phyloP scores from a whole-genome alignment of 2,888 invertebrate genomes.

The Cantharis flavilabris region DNA sequence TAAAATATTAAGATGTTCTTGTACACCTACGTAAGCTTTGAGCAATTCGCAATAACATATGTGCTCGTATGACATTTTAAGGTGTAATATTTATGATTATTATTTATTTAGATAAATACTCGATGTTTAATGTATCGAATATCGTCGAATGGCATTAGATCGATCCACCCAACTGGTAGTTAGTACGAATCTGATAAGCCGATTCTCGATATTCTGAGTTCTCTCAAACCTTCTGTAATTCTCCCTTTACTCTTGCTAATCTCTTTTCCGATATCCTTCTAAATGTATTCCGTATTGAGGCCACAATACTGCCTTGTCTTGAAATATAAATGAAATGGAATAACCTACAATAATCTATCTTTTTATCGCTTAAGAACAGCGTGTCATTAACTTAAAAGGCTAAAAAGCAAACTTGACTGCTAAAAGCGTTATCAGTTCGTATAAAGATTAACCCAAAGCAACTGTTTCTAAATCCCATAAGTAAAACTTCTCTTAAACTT shows the following conservation, averaged over 20 bases:
- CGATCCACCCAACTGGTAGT: constrained; percentile 26
- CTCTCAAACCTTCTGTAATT: constrained; percentile 18
- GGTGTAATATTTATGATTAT: not conserved
- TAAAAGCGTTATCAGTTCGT: constrained; percentile 10
- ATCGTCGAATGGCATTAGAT: constrained; percentile 9
- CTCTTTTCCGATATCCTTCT: constrained; percentile 22
- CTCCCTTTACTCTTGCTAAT: constrained; percentile 11
- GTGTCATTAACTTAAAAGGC: constrained; percentile 13
- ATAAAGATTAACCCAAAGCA: constrained; percentile 5
- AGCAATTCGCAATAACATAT: not conserved
- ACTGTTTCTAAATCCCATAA: not conserved
- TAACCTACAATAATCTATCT: constrained; percentile 18
- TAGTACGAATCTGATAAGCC: constrained; percentile 32
- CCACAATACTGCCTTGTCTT: constrained; percentile 15
- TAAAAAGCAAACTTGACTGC: constrained; percentile 13
- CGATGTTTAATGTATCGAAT: constrained; percentile 2
- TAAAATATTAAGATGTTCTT: no score
- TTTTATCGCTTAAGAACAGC: constrained; percentile 14
- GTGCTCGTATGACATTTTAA: not conserved
- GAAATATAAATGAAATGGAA: constrained; percentile 17
- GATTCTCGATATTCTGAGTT: constrained; percentile 28
- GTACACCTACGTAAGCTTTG: not conserved
- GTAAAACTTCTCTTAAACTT: not conserved
- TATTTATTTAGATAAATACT: not conserved
- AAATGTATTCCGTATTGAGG: constrained; percentile 15